Percentiles rank a stretch among this genome's conserved stretches.
Conservation (phyloP, 2,797 vertebrate species). For the Rhinogobio ventralis region DNA sequence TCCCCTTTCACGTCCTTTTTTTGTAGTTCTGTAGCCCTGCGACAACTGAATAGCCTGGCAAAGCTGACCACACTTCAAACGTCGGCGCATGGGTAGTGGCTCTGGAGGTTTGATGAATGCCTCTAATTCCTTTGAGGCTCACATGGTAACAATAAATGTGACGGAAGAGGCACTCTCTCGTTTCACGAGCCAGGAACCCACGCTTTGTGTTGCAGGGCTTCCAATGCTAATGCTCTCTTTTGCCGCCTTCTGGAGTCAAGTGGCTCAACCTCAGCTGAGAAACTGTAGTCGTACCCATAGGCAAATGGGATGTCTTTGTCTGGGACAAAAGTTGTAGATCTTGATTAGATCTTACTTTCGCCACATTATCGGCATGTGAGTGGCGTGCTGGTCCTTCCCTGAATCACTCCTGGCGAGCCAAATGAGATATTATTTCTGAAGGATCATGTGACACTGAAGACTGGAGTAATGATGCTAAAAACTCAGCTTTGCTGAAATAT, state of each 20-base stretch:
- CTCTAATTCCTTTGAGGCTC: slow-evolving; percentile 52
- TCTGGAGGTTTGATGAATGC: slow-evolving; percentile 61
- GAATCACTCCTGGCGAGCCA: background rate
- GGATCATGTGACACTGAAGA: background rate
- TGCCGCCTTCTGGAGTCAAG: slow-evolving; percentile 29
- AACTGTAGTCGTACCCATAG: slow-evolving; percentile 29
- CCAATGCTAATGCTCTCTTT: slow-evolving; percentile 48
- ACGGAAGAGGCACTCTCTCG: slow-evolving; percentile 44
- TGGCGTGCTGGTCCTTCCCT: background rate
- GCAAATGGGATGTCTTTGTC: slow-evolving; percentile 34
- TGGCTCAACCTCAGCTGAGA: slow-evolving; percentile 29
- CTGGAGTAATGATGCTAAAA: background rate
- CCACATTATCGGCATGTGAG: slow-evolving; percentile 11
- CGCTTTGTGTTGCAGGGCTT: slow-evolving; percentile 39
- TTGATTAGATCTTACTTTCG: slow-evolving; percentile 3
- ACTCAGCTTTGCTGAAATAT: background rate
- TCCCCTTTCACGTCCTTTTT: slow-evolving; percentile 47
- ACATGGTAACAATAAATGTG: slow-evolving; percentile 53
- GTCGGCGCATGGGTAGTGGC: slow-evolving; percentile 38
- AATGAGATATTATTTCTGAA: background rate
- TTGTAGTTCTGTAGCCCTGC: slow-evolving; percentile 24
- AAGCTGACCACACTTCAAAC: slow-evolving; percentile 60
- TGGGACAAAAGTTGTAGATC: slow-evolving; percentile 13
- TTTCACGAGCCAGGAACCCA: slow-evolving; percentile 27
- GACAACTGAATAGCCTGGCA: slow-evolving; percentile 45